A percentile compares a stretch with the other conserved stretches of the same genome.
Evolutionary conservation across 2,113 vertebrate species (phyloP).

Genomic region (Rattus rattus): DNA sequence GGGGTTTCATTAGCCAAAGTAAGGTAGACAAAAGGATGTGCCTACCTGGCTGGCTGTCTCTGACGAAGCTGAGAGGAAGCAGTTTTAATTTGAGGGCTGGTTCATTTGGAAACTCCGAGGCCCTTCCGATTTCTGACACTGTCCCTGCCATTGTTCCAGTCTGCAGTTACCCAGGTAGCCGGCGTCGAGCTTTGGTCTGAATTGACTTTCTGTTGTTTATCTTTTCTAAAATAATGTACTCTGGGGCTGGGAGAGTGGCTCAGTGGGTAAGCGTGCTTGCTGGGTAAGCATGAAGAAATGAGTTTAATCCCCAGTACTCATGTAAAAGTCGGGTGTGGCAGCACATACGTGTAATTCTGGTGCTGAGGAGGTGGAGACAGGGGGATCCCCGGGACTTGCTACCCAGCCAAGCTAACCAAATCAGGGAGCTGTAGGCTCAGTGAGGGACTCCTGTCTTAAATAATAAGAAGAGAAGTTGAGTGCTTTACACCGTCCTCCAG

Average conservation of each 20-base stretch:
- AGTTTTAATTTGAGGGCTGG: not conserved
- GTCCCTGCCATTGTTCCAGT: not conserved
- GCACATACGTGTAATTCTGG: not conserved
- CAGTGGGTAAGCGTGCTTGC: no score
- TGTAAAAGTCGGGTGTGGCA: not conserved
- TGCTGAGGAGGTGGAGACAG: not conserved
- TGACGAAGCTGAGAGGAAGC: not conserved
- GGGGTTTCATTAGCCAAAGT: constrained; percentile 51
- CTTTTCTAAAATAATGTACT: not conserved
- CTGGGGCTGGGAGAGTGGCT: not conserved
- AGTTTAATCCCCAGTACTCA: not conserved
- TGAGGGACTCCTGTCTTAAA: not conserved
- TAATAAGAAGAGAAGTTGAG: not conserved
- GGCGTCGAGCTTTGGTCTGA: not conserved
- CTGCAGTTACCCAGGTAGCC: not conserved
- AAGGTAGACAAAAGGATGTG: not conserved
- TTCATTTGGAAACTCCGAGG: not conserved
- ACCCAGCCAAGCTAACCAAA: not conserved
- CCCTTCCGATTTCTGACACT: not conserved
- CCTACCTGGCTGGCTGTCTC: not conserved
- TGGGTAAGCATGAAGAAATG: not conserved
- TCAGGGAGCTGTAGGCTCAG: not conserved
- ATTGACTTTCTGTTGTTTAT: constrained; percentile 4
- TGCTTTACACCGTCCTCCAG: no score
- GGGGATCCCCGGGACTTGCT: not conserved